A percentile compares a stretch with the other conserved stretches of the same genome.
phyloP scores from a whole-genome alignment of 2,113 vertebrate genomes.

The Apodemus sylvaticus region DNA sequence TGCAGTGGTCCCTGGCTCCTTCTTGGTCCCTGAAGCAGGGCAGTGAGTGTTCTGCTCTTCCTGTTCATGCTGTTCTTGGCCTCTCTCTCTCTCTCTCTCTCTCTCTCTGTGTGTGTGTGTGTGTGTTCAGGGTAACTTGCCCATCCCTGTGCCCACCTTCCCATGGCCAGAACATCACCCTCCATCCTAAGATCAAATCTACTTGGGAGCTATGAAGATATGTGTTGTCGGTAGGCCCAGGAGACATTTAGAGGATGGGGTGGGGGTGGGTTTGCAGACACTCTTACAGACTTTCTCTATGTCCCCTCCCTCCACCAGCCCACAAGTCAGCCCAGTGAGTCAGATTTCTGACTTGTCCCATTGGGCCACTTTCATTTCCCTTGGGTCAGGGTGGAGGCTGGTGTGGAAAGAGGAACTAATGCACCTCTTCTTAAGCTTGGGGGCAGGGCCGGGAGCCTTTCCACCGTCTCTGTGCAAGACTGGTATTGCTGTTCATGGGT shows the following conservation, averaged over 20 bases:
- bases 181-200: neutral
- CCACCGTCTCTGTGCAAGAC: neutral
- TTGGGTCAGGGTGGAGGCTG: conserved; percentile 66
- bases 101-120: too few relatives aligned
- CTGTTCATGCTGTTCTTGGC: neutral
- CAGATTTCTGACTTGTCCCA: conserved; percentile 42
- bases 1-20: neutral
- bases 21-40: neutral
- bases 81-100: too few relatives aligned
- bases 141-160: neutral
- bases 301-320: neutral
- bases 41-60: neutral
- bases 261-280: neutral
- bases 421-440: neutral
- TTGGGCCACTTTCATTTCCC: conserved; percentile 78
- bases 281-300: neutral
- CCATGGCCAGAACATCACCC: neutral
- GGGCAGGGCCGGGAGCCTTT: conserved; percentile 6
- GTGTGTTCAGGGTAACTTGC: too few relatives aligned
- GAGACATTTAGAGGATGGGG: neutral
- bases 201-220: neutral
- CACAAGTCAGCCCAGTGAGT: conserved; percentile 48
- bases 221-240: neutral
- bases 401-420: conserved; percentile 73
- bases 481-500: neutral